Evolutionary conservation across 2,113 vertebrate species (phyloP).

Genomic region (Corythaixoides concolor): DNA sequence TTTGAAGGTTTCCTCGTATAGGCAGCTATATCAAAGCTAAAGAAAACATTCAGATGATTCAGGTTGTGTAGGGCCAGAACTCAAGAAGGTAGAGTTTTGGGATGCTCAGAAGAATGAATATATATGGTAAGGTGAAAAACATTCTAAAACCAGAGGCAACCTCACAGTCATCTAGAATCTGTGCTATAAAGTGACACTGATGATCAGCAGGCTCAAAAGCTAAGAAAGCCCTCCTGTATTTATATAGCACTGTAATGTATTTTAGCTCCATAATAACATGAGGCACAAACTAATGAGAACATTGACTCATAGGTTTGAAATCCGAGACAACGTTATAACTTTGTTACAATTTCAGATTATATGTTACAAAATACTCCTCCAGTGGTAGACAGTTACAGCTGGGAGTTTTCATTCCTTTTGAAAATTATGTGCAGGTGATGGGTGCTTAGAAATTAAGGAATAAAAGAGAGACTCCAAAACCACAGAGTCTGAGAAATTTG

Average conservation of each 20-base stretch:
- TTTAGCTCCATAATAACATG: background rate
- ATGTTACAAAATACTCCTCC: conserved; percentile 5
- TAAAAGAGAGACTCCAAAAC: background rate
- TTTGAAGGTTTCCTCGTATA: background rate
- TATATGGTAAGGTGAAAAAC: background rate
- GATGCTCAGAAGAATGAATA: background rate
- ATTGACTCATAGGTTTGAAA: background rate
- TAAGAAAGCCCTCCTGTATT: background rate
- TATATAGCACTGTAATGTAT: background rate
- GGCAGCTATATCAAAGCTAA: background rate
- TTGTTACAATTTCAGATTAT: background rate
- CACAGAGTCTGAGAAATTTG: background rate
- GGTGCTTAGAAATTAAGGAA: background rate
- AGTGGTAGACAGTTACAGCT: background rate
- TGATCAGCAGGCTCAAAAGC: conserved; percentile 5
- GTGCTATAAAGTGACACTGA: background rate
- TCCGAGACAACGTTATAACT: background rate
- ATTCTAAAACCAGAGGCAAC: background rate
- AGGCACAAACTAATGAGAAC: background rate
- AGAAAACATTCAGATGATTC: background rate
- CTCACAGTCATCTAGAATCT: background rate
- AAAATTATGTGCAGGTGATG: background rate
- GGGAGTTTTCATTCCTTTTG: background rate
- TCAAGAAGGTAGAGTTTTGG: background rate
- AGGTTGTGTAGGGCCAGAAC: background rate